Base-by-base conservation (phyloP, 2,113 vertebrate genomes). In the Cebus imitator region DNA sequence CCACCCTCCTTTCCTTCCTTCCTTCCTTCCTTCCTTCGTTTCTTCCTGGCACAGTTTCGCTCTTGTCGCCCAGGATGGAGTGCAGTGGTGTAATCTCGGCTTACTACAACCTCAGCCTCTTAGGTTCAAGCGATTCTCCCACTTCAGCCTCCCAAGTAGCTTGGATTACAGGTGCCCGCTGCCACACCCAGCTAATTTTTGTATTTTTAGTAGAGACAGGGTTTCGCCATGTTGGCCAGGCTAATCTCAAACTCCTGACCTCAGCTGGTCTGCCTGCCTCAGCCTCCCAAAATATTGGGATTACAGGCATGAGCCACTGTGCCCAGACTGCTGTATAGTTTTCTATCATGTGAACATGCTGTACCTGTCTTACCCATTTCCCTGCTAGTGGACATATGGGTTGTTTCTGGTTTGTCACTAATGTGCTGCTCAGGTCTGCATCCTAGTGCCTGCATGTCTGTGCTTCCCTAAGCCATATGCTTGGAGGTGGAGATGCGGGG, bases 361-460 rank as follows among this genome's bases (percentile, higher is more conserved):
- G 0, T 16, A 2, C 43, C 25, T 81, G 50, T 10, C 70, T 37
- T 35, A 35, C 48, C 45, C 4, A 6, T 8, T 83, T 35, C 21
- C 80, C 90, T 87, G 72, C 45, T 21, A 3, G 1, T 30, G 43
- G 68, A 11, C 30, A 30, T 0, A 0, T 3, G 45, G 20, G 32
- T 8, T 37, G 8, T 48, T 80, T 73, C 75, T 64, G 17, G 72
- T 2, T 64, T 14, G 50, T 88, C 37, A 13, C 72, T 27, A 40
- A 14, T 6, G 30, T 11, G 1, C 9, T 25, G 13, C 32, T 87
- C 10, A 0, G 0, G 18, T 17, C 75, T 40, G 40, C 52, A 45
- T 78, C 80, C n/a, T 21, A 6, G 12, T 48, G 3, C 12, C 0
- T 27, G 1, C 0, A 0, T 6, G 35, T 18, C 3, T 1, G 6